These are phyloP conservation scores for Platyrinchus mystaceus DNA, from an alignment of 2,797 vertebrate genomes.

Conservation along the genomic window DNA sequence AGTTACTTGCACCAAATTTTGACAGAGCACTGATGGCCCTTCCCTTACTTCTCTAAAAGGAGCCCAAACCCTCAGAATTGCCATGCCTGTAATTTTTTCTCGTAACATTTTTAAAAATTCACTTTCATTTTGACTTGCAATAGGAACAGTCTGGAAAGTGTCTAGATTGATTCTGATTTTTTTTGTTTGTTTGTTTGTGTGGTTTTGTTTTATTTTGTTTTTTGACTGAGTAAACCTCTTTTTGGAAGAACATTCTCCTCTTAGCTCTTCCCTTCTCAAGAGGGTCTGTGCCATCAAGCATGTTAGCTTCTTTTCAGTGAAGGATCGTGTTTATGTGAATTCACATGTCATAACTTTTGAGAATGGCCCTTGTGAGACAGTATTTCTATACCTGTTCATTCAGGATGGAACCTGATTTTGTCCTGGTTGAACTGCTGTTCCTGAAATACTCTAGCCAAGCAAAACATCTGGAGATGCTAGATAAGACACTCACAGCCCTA, in stretches of 20 bases:
- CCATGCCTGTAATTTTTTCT: not conserved
- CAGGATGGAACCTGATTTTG: not conserved
- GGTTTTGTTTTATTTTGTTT: too few species aligned
- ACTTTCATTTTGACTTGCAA: not conserved
- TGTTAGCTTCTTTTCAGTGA: not conserved
- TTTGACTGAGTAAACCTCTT: not conserved
- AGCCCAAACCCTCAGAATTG: not conserved
- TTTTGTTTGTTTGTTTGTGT: not conserved
- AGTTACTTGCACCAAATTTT: not conserved
- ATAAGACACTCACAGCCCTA: accelerated
- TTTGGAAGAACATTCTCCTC: not conserved
- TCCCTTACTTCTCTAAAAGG: not conserved
- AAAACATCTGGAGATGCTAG: not conserved
- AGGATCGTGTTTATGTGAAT: not conserved
- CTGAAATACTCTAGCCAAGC: not conserved
- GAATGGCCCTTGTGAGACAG: not conserved
- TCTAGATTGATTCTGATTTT: not conserved
- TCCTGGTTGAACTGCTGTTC: not conserved
- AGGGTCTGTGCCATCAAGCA: accelerated
- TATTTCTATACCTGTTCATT: not conserved
- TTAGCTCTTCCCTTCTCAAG: not conserved
- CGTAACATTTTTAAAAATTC: not conserved
- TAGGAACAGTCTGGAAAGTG: not conserved
- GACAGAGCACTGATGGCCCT: not conserved
- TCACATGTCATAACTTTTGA: not conserved